Percentiles rank a stretch among this genome's conserved stretches.
These are phyloP conservation scores for Pollenia amentaria DNA, from an alignment of 2,888 invertebrate species.

Conservation along the genomic window DNA sequence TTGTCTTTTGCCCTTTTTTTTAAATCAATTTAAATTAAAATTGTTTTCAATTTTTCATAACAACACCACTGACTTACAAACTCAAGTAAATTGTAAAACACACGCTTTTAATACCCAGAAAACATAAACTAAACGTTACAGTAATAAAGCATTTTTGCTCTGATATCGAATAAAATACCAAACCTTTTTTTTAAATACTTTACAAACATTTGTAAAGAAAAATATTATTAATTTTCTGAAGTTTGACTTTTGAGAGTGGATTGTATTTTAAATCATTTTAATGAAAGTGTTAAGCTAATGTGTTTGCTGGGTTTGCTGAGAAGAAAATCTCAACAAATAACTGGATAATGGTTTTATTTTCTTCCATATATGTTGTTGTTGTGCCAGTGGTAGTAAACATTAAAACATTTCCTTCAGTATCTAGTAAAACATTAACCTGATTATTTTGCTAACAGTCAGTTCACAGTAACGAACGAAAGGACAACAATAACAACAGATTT, in stretches of 20 bases:
- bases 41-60: slow-evolving; percentile 35
- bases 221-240: too few relatives aligned
- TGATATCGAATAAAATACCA: too few relatives aligned
- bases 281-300: too few relatives aligned
- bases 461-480: slow-evolving; percentile 43
- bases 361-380: not conserved
- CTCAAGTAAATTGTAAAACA: not conserved
- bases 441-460: slow-evolving; percentile 59
- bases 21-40: slow-evolving; percentile 34
- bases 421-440: slow-evolving; percentile 69
- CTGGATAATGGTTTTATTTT: not conserved
- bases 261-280: too few relatives aligned
- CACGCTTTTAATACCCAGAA: not conserved
- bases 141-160: too few relatives aligned
- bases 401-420: slow-evolving; percentile 29
- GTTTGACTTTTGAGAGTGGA: too few relatives aligned
- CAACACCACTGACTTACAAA: not conserved
- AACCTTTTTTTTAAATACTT: too few relatives aligned
- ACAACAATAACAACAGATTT: slow-evolving; percentile 1
- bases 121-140: too few relatives aligned
- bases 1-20: not conserved
- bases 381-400: slow-evolving; percentile 16
- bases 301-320: too few relatives aligned
- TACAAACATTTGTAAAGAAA: too few relatives aligned
- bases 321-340: slow-evolving; percentile 29